A percentile compares a stretch with the other conserved stretches of the same genome.
Conservation (phyloP, 2,797 vertebrate genomes). For the Phrynocephalus guinanensis region DNA sequence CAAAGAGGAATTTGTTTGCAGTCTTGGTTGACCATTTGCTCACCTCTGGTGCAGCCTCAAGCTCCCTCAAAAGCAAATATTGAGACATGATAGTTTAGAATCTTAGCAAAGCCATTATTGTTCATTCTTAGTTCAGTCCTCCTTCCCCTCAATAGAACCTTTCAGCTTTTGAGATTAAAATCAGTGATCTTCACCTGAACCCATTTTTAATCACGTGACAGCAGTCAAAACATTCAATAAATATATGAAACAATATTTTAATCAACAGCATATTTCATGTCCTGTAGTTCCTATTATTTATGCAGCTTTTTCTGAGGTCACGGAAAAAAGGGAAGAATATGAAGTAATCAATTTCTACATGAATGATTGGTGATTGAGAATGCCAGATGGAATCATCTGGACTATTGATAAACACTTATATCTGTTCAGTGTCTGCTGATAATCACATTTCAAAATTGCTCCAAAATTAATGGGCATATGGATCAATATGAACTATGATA, state of each 20-base stretch:
- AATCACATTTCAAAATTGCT: conserved; percentile 42
- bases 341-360: conserved; percentile 53
- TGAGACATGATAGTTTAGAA: not conserved
- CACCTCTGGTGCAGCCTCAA: not conserved
- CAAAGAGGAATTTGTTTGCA: not conserved
- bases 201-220: conserved; percentile 9
- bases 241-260: conserved; percentile 51
- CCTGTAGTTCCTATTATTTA: conserved; percentile 8
- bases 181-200: conserved; percentile 11
- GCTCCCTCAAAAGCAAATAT: not conserved
- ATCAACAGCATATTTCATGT: conserved; percentile 5
- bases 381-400: conserved; percentile 36
- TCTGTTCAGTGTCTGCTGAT: conserved; percentile 56
- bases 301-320: conserved; percentile 15
- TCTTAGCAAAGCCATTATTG: not conserved
- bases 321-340: conserved; percentile 37
- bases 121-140: not conserved
- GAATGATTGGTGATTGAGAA: conserved; percentile 47
- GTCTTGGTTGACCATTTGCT: not conserved
- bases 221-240: conserved; percentile 25
- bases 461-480: conserved; percentile 51
- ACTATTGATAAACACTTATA: conserved; percentile 55
- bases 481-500: conserved; percentile 44
- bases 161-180: conserved; percentile 27
- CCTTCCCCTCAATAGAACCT: not conserved